Conservation (phyloP, 2,797 vertebrate species). For the Eospalax fontanierii region DNA sequence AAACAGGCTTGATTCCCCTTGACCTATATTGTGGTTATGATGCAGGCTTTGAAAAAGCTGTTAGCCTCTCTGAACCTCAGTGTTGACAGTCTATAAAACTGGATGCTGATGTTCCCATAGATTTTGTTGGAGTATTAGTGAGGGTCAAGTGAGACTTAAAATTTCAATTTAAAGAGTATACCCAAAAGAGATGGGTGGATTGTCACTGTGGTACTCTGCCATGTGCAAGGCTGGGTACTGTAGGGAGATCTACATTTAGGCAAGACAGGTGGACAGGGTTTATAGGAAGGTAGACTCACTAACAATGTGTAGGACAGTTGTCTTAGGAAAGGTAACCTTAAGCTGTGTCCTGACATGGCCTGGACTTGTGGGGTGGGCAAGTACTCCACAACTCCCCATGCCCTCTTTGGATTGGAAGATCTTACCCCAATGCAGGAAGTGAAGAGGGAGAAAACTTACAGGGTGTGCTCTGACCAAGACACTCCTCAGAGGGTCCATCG, state of each 20-base stretch:
- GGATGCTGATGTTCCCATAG: not conserved
- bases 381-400: not conserved
- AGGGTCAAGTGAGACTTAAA: not conserved
- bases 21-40: not conserved
- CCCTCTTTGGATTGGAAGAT: not conserved
- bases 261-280: not conserved
- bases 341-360: not conserved
- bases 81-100: not conserved
- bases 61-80: not conserved
- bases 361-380: not conserved
- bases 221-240: not conserved
- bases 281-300: not conserved
- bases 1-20: not conserved
- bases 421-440: not conserved
- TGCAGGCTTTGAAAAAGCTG: not conserved
- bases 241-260: not conserved
- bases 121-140: not conserved
- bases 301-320: no score
- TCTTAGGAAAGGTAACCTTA: not conserved
- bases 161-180: not conserved
- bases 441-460: not conserved
- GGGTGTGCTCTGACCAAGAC: not conserved
- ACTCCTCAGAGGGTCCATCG: not conserved
- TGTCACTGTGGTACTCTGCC: not conserved
- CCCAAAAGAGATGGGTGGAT: no score